Conservation (phyloP, 2,888 invertebrate genomes). For the Drosophila colorata region DNA sequence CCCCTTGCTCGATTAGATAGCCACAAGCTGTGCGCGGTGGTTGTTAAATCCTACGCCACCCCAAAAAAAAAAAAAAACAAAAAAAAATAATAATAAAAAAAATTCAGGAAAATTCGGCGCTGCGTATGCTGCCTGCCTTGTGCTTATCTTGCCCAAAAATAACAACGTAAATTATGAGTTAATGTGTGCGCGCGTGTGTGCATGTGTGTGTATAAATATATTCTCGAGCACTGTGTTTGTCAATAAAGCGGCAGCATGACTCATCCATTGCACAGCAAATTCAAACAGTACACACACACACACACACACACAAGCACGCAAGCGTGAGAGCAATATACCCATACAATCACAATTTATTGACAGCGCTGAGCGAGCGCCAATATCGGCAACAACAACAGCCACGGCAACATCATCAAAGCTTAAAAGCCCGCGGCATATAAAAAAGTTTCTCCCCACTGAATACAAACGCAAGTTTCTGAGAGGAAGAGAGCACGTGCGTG, state of each 20-base stretch:
- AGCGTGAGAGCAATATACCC: slow-evolving; percentile 50
- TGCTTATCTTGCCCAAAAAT: slow-evolving; percentile 71
- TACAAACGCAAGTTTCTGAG: slow-evolving; percentile 4
- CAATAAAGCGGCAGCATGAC: slow-evolving; percentile 74
- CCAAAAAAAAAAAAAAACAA: neutral
- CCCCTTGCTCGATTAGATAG: slow-evolving; percentile 38
- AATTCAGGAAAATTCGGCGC: slow-evolving; percentile 19
- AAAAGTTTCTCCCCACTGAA: slow-evolving; percentile 65
- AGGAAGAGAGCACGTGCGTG: neutral
- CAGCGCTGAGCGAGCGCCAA: slow-evolving; percentile 58
- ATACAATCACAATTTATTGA: slow-evolving; percentile 65
- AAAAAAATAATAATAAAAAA: neutral
- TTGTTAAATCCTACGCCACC: slow-evolving; percentile 10
- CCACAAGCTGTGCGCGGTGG: slow-evolving; percentile 18
- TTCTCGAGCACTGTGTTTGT: slow-evolving; percentile 68
- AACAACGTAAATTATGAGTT: slow-evolving; percentile 81
- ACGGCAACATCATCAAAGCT: slow-evolving; percentile 60
- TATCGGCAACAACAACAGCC: slow-evolving; percentile 42
- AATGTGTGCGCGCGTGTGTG: slow-evolving; percentile 53
- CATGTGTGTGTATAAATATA: slow-evolving; percentile 59
- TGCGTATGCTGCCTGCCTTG: slow-evolving; percentile 52
- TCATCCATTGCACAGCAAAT: slow-evolving; percentile 65
- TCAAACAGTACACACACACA: slow-evolving; percentile 48
- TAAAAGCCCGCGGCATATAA: slow-evolving; percentile 51
- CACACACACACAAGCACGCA: slow-evolving; percentile 18